phyloP scores from a whole-genome alignment of 2,113 vertebrate genomes.

The Labrus mixtus region DNA sequence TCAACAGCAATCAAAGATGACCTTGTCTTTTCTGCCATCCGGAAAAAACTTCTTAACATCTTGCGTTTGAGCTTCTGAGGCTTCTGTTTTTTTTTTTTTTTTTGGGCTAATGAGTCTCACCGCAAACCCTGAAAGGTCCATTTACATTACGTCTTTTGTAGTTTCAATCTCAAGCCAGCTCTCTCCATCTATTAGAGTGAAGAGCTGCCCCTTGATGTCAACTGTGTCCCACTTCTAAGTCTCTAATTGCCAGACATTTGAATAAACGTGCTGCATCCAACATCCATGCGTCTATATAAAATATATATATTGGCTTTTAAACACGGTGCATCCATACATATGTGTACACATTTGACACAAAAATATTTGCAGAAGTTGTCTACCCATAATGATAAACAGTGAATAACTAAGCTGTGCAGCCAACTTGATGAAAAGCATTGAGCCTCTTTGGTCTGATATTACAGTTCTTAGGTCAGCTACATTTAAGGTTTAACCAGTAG shows the following conservation, averaged over 20 bases:
- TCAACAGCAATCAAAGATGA: not conserved
- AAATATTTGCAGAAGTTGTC: not conserved
- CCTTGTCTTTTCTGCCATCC: not conserved
- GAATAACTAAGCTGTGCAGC: not conserved
- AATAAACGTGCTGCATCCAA: slow-evolving; percentile 8
- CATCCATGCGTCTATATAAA: too few relatives aligned
- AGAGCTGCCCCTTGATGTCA: slow-evolving; percentile 9
- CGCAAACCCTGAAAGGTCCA: slow-evolving; percentile 25
- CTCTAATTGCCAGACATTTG: not conserved
- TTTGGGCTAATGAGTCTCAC: slow-evolving; percentile 61
- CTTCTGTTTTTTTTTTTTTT: slow-evolving; percentile 55
- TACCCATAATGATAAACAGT: not conserved
- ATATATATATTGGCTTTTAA: too few relatives aligned
- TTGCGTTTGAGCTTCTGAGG: slow-evolving; percentile 1
- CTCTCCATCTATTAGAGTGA: slow-evolving; percentile 20
- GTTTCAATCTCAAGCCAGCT: slow-evolving; percentile 7
- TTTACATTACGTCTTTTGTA: slow-evolving; percentile 38
- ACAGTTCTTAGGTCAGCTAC: not conserved
- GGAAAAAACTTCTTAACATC: slow-evolving; percentile 37
- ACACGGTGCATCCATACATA: too few relatives aligned
- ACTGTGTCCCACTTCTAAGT: not conserved
- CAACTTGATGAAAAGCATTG: not conserved
- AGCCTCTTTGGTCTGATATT: not conserved
- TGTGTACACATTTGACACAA: too few relatives aligned
- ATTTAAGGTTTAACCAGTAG: not conserved